Conservation (phyloP, 2,113 vertebrate genomes). For the Ornithorhynchus anatinus region DNA sequence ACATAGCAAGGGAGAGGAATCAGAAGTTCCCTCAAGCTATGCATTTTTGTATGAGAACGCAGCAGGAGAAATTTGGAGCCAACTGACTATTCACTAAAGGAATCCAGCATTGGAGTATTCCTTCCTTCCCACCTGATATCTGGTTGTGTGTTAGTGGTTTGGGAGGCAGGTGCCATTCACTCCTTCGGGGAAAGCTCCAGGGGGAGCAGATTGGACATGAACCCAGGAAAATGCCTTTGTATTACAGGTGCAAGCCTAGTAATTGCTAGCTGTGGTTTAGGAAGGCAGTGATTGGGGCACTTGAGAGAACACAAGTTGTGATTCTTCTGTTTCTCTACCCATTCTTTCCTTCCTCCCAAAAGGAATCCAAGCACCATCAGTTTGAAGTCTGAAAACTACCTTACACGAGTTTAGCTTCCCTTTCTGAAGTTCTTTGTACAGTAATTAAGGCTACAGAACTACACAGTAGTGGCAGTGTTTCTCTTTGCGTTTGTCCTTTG, state of each 20-base stretch:
- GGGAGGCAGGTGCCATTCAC: background rate
- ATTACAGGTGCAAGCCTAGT: background rate
- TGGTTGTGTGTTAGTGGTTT: background rate
- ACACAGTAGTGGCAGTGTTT: background rate
- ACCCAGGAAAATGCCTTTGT: background rate
- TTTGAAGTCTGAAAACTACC: background rate
- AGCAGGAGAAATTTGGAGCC: constrained; percentile 50
- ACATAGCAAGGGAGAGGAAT: constrained; percentile 32
- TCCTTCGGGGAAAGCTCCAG: background rate
- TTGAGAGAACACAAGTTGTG: no score
- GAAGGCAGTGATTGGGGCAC: no score
- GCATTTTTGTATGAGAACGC: constrained; percentile 62
- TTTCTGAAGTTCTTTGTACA: background rate
- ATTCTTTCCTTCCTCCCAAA: no score
- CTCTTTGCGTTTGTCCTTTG: constrained; percentile 2
- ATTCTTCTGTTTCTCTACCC: no score
- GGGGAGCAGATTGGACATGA: background rate
- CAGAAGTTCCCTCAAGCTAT: constrained; percentile 39
- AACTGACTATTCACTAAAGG: constrained; percentile 22
- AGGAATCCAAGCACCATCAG: no score
- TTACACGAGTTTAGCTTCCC: background rate
- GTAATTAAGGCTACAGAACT: background rate
- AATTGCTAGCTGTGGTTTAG: background rate
- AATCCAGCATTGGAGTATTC: constrained; percentile 15
- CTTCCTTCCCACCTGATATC: background rate